Evolutionary conservation across 2,888 invertebrate genomes (phyloP), one percentile per base, ranked within the genome.

Genomic region (Sycophila texana): DNA sequence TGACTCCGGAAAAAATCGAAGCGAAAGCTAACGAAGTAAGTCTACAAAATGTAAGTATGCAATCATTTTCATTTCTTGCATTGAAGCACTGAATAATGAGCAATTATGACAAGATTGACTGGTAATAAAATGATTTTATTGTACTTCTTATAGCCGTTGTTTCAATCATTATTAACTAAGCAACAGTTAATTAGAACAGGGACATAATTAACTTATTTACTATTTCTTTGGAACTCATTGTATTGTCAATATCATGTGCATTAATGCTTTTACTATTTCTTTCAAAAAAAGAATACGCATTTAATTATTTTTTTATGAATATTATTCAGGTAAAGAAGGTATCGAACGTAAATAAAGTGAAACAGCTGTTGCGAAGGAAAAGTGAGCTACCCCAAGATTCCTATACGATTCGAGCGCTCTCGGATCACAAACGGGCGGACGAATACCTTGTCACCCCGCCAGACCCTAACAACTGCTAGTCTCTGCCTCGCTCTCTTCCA

Each of bases 341-440:
- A 79, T 87, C 88, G 60, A 87, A 87, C 78, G 83, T 85, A 26
- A 89, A 89, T 83, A 95, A 94, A 92, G 96, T 94, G 90, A 96
- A 96, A 92, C 97, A 97, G 73, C 92, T 98, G 85, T 93, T 98
- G 83, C 95, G 98, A 91, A 95, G 97, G 91, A 98, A 98, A 92
- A 98, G 98, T 18, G 98, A 99, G 91, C 92, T 99, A 89, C 98
- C 98, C 66, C 97, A 97, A 88, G 98, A 99, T 92, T 94, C 96
- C 86, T 95, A 95, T 90, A 98, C 98, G 74, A 95, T 97, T 87
- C 96, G 95, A 91, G 98, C 98, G 83, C 93, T 98, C 85, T 96
- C 95, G 90, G 97, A 96, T 91, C 98, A 98, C 92, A 96, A 96
- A 91, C 94, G 98, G 88, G 95, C 97, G 85, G 98, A 98, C 91